Base-by-base conservation (phyloP, 30 jellyfish, hydroid and myxozoan species). In the Nemopilema nomurai region DNA sequence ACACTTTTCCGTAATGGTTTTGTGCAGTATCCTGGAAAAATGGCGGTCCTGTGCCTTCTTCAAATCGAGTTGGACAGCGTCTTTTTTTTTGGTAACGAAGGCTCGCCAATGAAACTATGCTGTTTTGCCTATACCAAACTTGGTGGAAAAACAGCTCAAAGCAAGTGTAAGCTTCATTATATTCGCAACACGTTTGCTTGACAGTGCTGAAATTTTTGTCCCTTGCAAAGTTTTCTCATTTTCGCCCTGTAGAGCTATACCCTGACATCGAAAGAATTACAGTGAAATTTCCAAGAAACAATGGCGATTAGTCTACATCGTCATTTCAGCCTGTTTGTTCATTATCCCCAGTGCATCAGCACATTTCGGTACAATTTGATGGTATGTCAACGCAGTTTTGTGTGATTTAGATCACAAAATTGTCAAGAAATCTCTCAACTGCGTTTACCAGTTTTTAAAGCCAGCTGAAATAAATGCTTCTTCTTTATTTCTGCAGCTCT, bases 181-280 rank as follows among this genome's bases (percentile, higher is more conserved):
- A n/a, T n/a, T n/a, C n/a, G n/a, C n/a, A n/a, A n/a, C n/a, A n/a
- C n/a, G n/a, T n/a, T n/a, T n/a, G n/a, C n/a, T n/a, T n/a, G n/a
- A n/a, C n/a, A n/a, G n/a, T n/a, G n/a, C n/a, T n/a, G n/a, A n/a
- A n/a, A n/a, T n/a, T n/a, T n/a, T n/a, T n/a, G n/a, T n/a, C n/a
- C n/a, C n/a, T n/a, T n/a, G n/a, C n/a, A n/a, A n/a, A n/a, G n/a
- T n/a, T 63, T 85, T 90, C 27, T 82, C 86, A 4, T n/a, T 62
- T 29, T 85, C 90, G 19, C 90, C 90, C 49, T 83, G 89, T 19
- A 85, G 51, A 63, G 94, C 94, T 24, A 74, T 30, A n/a, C 94
- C 94, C 76, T 85, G 94, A 19, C 90, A 71, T 17, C 89, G 83
- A 51, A 75, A 71, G 41, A 27, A 85, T 53, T 64, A 74, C 25